A percentile compares a stretch with the other conserved stretches of the same genome.
phyloP scores from a whole-genome alignment of 2,888 invertebrate species.

The Ischnura elegans region DNA sequence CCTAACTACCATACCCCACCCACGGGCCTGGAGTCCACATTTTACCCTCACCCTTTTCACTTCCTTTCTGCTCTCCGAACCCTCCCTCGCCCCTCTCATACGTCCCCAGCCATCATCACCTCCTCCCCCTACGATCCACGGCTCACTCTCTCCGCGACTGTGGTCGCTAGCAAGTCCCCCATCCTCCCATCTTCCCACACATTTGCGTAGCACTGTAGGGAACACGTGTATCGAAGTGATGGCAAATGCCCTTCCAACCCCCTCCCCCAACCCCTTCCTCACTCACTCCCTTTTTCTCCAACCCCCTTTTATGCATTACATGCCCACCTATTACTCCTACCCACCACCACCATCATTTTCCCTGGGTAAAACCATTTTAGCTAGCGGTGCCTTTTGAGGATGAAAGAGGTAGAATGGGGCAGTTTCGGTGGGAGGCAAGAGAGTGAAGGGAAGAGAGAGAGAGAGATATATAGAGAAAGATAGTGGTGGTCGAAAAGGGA shows the following conservation, averaged over 20 bases:
- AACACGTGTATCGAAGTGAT: not conserved
- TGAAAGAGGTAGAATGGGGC: not conserved
- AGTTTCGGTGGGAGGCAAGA: not conserved
- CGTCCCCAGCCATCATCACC: not conserved
- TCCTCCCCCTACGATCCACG: not conserved
- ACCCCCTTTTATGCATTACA: not conserved
- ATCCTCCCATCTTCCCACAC: not conserved
- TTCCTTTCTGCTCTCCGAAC: not conserved
- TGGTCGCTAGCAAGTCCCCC: not conserved
- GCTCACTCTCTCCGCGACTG: not conserved
- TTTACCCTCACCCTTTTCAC: slow-evolving; percentile 16
- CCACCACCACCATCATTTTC: not conserved
- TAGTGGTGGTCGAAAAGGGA: too few species aligned
- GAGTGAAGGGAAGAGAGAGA: not conserved
- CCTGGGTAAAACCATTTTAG: not conserved
- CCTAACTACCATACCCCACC: too few species aligned
- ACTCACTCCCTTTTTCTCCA: too few species aligned
- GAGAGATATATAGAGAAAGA: not conserved
- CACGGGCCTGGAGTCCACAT: not conserved
- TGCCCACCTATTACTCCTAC: not conserved
- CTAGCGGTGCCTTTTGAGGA: not conserved
- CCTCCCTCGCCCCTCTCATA: not conserved
- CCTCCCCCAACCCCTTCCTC: too few species aligned
- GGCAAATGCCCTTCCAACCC: not conserved
- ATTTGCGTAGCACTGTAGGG: slow-evolving; percentile 36